These are phyloP conservation scores for Tinamus major DNA, from an alignment of 2,797 vertebrate genomes.

Conservation along the genomic window DNA sequence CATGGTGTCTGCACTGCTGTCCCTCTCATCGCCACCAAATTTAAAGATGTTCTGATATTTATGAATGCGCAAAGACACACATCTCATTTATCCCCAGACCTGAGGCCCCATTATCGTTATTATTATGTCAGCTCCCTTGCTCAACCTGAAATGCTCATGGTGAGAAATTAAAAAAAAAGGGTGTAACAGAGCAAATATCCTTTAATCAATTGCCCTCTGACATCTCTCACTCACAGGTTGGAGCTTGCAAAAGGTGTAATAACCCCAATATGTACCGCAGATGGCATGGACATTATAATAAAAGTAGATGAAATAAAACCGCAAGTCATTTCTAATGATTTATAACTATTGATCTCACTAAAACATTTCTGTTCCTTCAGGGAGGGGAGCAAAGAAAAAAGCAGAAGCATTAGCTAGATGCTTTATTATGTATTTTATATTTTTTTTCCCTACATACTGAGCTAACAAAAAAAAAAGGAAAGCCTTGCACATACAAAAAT, in stretches of 20 bases:
- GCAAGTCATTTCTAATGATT: slow-evolving; percentile 47
- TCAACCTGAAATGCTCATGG: not conserved
- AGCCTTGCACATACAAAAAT: not conserved
- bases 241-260: slow-evolving; percentile 39
- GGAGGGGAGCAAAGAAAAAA: not conserved
- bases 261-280: slow-evolving; percentile 55
- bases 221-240: slow-evolving; percentile 25
- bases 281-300: slow-evolving; percentile 46
- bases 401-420: not conserved
- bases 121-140: slow-evolving; percentile 41
- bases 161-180: slow-evolving; percentile 50
- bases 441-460: not conserved
- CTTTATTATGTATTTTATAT: not conserved
- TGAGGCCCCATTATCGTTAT: slow-evolving; percentile 42
- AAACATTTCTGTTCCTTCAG: slow-evolving; percentile 47
- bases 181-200: slow-evolving; percentile 23
- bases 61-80: slow-evolving; percentile 51
- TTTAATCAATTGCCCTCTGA: slow-evolving; percentile 66
- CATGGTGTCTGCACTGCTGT: not conserved
- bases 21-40: not conserved
- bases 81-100: slow-evolving; percentile 39
- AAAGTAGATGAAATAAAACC: slow-evolving; percentile 61
- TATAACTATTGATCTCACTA: slow-evolving; percentile 49
- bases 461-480: not conserved
- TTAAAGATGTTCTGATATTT: slow-evolving; percentile 60